Percentiles rank a stretch among this genome's conserved stretches.
Conservation (phyloP, 2,888 invertebrate genomes). For the Pollenia labialis region DNA sequence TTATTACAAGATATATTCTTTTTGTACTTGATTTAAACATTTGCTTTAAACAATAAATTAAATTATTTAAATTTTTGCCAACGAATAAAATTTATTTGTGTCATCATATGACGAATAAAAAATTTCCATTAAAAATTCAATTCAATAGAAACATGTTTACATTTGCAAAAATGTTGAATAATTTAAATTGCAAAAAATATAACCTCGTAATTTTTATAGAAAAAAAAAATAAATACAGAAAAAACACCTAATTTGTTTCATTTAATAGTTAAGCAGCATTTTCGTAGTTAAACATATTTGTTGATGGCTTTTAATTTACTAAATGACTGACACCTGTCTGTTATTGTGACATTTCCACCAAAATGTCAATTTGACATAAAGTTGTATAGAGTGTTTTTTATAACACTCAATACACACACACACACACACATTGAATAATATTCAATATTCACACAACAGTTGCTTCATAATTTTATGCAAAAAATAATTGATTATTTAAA, state of each 20-base stretch:
- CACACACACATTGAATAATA: not conserved
- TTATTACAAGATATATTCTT: constrained; percentile 24
- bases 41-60: constrained; percentile 22
- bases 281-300: constrained; percentile 31
- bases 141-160: constrained; percentile 61
- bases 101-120: constrained; percentile 31
- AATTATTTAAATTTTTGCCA: constrained; percentile 47
- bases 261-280: constrained; percentile 43
- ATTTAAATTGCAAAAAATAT: constrained; percentile 33
- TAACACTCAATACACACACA: not conserved
- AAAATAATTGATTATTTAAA: no score
- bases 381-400: constrained; percentile 57
- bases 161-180: constrained; percentile 40
- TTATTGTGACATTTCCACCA: constrained; percentile 78
- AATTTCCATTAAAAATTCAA: constrained; percentile 58
- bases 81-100: constrained; percentile 42
- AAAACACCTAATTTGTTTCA: constrained; percentile 64
- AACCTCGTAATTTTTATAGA: constrained; percentile 47
- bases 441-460: not conserved
- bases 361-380: constrained; percentile 79
- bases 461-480: constrained; percentile 14
- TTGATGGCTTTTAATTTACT: constrained; percentile 5
- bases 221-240: constrained; percentile 3
- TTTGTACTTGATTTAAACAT: constrained; percentile 14
- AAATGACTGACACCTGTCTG: constrained; percentile 76